Evolutionary conservation across 2,888 invertebrate species (phyloP).

Genomic region (Papilio protenor): DNA sequence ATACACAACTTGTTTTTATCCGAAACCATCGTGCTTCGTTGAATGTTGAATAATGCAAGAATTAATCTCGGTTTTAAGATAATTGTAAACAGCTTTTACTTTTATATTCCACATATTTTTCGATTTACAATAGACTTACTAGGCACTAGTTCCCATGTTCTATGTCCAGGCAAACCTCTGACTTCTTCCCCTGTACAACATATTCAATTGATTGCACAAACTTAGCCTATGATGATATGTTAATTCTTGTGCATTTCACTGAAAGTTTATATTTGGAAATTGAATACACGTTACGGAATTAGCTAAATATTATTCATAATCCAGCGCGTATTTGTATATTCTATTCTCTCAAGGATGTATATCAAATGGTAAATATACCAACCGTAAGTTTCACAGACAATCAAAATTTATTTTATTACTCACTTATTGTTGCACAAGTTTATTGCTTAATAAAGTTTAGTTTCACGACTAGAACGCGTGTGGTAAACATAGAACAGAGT

Average conservation of each 20-base stretch:
- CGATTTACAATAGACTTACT: not conserved
- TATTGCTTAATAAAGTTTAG: constrained; percentile 17
- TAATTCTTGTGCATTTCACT: not conserved
- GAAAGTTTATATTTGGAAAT: not conserved
- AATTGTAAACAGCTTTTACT: not conserved
- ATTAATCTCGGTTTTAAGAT: not conserved
- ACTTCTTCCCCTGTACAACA: not conserved
- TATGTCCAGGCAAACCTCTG: not conserved
- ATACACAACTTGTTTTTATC: constrained; percentile 32
- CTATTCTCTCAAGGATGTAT: not conserved
- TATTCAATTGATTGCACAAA: not conserved
- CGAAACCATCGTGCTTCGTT: constrained; percentile 9
- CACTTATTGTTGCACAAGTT: constrained; percentile 9
- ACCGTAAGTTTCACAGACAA: not conserved
- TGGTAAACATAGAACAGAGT: not conserved
- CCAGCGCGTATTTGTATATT: not conserved
- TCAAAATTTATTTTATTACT: constrained; percentile 17
- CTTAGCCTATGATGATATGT: not conserved
- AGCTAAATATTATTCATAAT: not conserved
- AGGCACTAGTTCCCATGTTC: not conserved
- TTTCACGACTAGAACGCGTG: constrained; percentile 3
- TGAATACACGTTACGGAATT: not conserved
- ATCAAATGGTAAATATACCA: not conserved
- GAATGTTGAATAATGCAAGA: constrained; percentile 21
- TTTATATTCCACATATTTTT: not conserved